These are phyloP conservation scores for Dolomedes plantarius DNA, from an alignment of 2,888 invertebrate genomes.

Conservation along the genomic window DNA sequence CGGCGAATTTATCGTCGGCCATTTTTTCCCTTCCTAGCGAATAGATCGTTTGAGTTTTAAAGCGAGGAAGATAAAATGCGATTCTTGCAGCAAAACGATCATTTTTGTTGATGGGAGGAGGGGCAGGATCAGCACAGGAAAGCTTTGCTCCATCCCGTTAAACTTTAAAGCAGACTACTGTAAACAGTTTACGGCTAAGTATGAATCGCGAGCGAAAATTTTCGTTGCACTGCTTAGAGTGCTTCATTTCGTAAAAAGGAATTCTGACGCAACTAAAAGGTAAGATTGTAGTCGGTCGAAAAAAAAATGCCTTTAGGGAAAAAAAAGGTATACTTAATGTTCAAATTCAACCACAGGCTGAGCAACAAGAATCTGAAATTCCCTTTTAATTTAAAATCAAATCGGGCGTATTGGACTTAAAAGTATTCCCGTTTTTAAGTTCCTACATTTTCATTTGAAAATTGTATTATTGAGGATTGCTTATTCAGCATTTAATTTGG, in stretches of 20 bases:
- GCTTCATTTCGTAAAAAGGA: conserved; percentile 19
- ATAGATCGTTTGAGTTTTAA: conserved; percentile 55
- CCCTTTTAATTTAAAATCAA: neutral
- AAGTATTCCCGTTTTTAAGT: neutral
- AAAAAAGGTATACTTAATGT: neutral
- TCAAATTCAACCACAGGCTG: neutral
- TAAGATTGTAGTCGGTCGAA: neutral
- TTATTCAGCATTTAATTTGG: neutral
- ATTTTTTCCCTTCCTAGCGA: conserved; percentile 29
- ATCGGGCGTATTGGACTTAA: neutral
- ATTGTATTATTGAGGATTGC: neutral
- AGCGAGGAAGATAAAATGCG: conserved; percentile 39
- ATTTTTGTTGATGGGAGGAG: conserved; percentile 35
- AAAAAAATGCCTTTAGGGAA: neutral
- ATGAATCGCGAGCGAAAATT: conserved; percentile 22
- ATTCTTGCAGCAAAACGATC: conserved; percentile 41
- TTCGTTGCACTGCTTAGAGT: conserved; percentile 1
- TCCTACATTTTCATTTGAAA: neutral
- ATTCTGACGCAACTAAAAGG: conserved; percentile 9
- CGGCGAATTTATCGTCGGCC: conserved; percentile 44
- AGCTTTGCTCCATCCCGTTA: conserved; percentile 32
- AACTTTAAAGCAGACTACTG: conserved; percentile 33
- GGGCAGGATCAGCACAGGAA: conserved; percentile 6
- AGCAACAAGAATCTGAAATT: neutral
- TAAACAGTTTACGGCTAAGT: conserved; percentile 33